These are phyloP conservation scores for Daboia siamensis DNA, from an alignment of 2,113 vertebrate genomes.

Conservation along the genomic window DNA sequence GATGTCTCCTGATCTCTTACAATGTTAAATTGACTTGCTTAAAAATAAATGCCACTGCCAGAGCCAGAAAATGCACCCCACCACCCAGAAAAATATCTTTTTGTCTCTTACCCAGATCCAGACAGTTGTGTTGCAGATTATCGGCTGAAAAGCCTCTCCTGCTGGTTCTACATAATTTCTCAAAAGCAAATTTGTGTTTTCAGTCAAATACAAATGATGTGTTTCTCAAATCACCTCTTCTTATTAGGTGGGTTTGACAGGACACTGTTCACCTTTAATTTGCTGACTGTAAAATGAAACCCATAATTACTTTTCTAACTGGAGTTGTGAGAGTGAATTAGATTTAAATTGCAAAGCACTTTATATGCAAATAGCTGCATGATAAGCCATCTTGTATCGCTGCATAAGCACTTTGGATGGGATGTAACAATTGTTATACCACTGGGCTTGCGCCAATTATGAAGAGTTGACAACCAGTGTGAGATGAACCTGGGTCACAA, in stretches of 20 bases:
- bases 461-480: not conserved
- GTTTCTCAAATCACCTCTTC: slow-evolving; percentile 15
- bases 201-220: not conserved
- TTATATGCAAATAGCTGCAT: slow-evolving; percentile 27
- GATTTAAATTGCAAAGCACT: slow-evolving; percentile 31
- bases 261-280: slow-evolving; percentile 23
- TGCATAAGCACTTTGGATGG: not conserved
- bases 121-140: not conserved
- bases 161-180: not conserved
- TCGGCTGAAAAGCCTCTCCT: not conserved
- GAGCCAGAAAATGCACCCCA: not conserved
- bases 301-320: slow-evolving; percentile 28
- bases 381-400: slow-evolving; percentile 2
- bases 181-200: not conserved
- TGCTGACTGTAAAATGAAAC: slow-evolving; percentile 15
- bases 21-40: not conserved
- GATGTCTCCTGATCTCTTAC: not conserved
- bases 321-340: slow-evolving; percentile 16
- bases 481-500: not conserved
- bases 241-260: slow-evolving; percentile 25
- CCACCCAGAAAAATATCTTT: not conserved
- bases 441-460: not conserved
- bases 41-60: not conserved
- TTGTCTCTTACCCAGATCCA: not conserved
- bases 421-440: not conserved